Conservation (phyloP, 2,113 vertebrate species). For the Cacatua alba region DNA sequence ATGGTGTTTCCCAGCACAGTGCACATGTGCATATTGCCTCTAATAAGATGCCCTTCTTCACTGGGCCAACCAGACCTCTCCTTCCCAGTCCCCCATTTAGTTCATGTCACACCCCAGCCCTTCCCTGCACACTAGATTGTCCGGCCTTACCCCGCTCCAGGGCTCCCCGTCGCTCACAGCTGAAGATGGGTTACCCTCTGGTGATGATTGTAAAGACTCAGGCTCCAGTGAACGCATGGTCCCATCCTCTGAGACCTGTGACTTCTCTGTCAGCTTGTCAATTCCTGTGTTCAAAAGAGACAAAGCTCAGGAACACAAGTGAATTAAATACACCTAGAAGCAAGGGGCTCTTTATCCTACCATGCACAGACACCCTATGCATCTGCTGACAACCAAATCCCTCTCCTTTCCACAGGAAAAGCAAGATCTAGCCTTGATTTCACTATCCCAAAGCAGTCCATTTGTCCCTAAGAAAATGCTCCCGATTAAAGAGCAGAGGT, state of each 20-base stretch:
- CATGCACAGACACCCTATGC: background rate
- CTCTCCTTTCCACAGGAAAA: background rate
- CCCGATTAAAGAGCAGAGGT: background rate
- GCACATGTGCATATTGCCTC: fast-evolving
- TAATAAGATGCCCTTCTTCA: background rate
- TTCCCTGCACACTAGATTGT: background rate
- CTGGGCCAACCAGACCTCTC: background rate
- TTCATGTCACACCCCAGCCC: background rate
- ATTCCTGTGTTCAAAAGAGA: conserved; percentile 78
- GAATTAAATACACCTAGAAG: background rate
- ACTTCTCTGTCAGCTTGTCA: conserved; percentile 96
- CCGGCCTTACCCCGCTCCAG: conserved; percentile 67
- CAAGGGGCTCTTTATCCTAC: background rate
- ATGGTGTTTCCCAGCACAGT: background rate
- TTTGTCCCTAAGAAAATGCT: background rate
- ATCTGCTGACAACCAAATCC: background rate
- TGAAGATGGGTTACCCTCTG: conserved; percentile 64
- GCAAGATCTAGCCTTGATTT: background rate
- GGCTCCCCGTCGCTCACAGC: conserved; percentile 79
- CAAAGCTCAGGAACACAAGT: background rate
- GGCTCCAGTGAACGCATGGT: conserved; percentile 89
- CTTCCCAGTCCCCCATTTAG: background rate
- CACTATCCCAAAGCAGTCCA: background rate
- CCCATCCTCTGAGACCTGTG: conserved; percentile 96
- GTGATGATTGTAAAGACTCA: conserved; percentile 54